Conservation (phyloP, 2,888 invertebrate genomes). For the Dryobota labecula region DNA sequence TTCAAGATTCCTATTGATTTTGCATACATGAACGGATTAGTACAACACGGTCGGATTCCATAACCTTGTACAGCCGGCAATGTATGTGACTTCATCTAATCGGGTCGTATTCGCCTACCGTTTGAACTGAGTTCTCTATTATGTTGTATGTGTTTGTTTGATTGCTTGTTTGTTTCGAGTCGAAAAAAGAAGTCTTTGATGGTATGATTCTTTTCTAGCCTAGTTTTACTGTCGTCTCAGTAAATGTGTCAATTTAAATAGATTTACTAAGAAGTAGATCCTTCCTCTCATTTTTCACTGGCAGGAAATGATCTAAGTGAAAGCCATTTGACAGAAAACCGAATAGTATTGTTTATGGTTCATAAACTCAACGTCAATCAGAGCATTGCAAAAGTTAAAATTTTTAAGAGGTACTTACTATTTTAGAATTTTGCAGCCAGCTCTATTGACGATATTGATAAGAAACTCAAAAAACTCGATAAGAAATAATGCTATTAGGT, state of each 20-base stretch:
- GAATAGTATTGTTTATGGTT: not conserved
- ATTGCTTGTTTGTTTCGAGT: not conserved
- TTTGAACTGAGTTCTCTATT: not conserved
- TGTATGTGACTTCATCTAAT: constrained; percentile 12
- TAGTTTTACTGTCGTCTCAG: not conserved
- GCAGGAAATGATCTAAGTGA: not conserved
- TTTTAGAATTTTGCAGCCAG: not conserved
- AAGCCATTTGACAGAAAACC: not conserved
- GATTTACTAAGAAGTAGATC: not conserved
- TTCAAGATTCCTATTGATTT: constrained; percentile 52
- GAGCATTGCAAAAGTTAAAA: not conserved
- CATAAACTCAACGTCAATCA: constrained; percentile 5
- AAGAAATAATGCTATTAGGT: not conserved
- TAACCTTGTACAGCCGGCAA: not conserved
- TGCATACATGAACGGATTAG: constrained; percentile 39
- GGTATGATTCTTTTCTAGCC: not conserved
- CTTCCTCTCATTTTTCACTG: not conserved
- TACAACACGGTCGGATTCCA: not conserved
- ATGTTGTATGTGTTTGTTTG: not conserved
- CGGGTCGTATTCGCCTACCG: not conserved
- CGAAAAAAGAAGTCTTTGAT: not conserved
- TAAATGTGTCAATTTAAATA: not conserved
- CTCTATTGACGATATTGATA: not conserved
- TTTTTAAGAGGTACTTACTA: not conserved
- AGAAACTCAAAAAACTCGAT: not conserved